Conservation (phyloP, 2,888 invertebrate genomes). For the Macaria liturata region DNA sequence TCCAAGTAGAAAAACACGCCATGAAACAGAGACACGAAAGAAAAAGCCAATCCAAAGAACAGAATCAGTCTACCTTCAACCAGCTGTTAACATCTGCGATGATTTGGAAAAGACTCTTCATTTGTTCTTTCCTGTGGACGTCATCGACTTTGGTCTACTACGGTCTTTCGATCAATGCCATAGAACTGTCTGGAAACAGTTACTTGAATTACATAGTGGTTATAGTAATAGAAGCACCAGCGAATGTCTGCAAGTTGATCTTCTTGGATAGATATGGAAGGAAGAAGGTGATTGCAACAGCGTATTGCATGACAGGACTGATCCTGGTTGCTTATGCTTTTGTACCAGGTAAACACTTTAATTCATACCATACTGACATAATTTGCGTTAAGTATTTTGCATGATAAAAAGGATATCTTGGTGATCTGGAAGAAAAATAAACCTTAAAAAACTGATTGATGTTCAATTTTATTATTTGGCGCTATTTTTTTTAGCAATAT, state of each 20-base stretch:
- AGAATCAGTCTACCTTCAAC: conserved; percentile 66
- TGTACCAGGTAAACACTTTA: conserved; percentile 72
- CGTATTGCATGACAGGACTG: conserved; percentile 85
- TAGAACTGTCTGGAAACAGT: conserved; percentile 88
- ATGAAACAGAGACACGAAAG: conserved; percentile 68
- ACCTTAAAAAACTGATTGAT: too few species aligned
- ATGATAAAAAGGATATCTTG: too few species aligned
- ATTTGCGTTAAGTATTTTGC: too few species aligned
- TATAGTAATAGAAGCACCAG: conserved; percentile 88
- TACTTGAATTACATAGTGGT: conserved; percentile 89
- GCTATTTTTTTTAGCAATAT: too few species aligned
- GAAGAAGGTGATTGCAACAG: conserved; percentile 84
- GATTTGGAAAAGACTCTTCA: conserved; percentile 84
- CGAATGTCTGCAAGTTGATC: conserved; percentile 85
- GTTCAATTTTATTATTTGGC: too few species aligned
- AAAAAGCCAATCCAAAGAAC: conserved; percentile 59
- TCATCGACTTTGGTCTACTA: conserved; percentile 91
- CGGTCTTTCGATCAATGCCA: conserved; percentile 90
- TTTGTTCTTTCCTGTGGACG: conserved; percentile 90
- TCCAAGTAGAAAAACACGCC: conserved; percentile 71
- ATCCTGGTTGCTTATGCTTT: conserved; percentile 85
- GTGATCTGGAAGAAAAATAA: too few species aligned
- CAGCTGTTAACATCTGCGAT: conserved; percentile 72
- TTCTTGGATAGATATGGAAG: conserved; percentile 86
- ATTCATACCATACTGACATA: not conserved